A percentile compares a stretch with the other conserved stretches of the same genome.
Evolutionary conservation across 2,888 invertebrate species (phyloP).

Genomic region (Diloba caeruleocephala): DNA sequence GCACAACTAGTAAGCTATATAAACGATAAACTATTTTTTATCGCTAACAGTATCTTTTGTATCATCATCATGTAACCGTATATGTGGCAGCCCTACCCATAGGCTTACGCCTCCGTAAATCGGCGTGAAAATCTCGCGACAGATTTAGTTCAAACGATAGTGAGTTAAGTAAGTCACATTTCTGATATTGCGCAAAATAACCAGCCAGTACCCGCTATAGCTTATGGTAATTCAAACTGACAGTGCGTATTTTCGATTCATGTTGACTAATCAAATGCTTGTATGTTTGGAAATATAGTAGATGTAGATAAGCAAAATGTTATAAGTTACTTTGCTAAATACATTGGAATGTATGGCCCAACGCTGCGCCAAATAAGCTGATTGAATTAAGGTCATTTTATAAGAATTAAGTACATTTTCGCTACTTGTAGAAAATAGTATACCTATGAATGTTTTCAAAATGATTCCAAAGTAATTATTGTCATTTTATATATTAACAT

Average conservation of each 20-base stretch:
- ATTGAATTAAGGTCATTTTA: too few species aligned
- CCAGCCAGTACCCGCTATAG: conserved; percentile 34
- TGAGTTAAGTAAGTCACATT: conserved; percentile 25
- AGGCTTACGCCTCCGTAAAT: conserved; percentile 42
- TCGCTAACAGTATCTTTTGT: conserved; percentile 8
- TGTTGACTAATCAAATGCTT: conserved; percentile 37
- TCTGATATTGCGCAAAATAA: conserved; percentile 55
- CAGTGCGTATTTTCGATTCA: conserved; percentile 33
- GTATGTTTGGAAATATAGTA: conserved; percentile 15
- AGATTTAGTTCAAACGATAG: conserved; percentile 66
- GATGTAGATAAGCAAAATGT: conserved; percentile 4
- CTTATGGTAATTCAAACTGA: conserved; percentile 39
- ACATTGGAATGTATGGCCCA: too few species aligned
- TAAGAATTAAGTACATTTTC: too few species aligned
- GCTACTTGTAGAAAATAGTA: too few species aligned
- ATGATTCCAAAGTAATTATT: too few species aligned
- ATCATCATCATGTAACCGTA: not conserved
- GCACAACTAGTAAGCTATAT: too few species aligned
- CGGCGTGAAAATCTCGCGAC: conserved; percentile 58
- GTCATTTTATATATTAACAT: too few species aligned
- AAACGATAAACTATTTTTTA: not conserved
- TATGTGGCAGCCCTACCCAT: conserved; percentile 32
- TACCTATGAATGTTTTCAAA: too few species aligned
- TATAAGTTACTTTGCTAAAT: conserved; percentile 1
- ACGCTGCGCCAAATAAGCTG: too few species aligned